Evolutionary conservation across 2,113 vertebrate genomes (phyloP), one percentile per base, ranked within the genome.

Genomic region (Myxocyprinus asiaticus): DNA sequence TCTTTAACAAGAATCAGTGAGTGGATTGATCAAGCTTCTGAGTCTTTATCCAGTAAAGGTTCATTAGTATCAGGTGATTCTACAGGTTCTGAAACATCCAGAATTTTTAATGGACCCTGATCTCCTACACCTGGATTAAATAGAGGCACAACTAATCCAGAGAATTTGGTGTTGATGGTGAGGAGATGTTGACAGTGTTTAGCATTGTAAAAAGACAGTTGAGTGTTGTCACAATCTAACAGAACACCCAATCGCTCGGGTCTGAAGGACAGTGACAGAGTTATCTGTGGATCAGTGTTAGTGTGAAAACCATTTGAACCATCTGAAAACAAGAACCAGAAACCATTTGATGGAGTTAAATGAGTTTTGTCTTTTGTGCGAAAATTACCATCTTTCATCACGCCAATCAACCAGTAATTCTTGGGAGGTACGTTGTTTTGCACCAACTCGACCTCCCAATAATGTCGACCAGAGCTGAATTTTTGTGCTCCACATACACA

Each of bases 61-160:
- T 10, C 0, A 7, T 3, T 58, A 14, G 9, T 4, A 11, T 70
- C 68, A 58, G 69, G 3, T 45, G 50, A 9, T 8, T 55, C 53
- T 58, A 0, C 22, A 43, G 22, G 50, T 56, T 55, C 1, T 56
- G 69, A 3, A 17, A 14, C 3, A 0, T 81, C 67, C 64, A 86
- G 0, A 55, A 92, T 50, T 44, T 0, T 1, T 77, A 92, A 76
- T 2, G 3, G 0, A 47, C 0, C 0, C 0, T 0, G 0, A 12
- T 93, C 90, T 5, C 59, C 43, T 76, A 11, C 77, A 0, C 89
- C 87, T 59, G 92, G 89, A 71, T 91, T 90, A 73, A 92, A 92
- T 7, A 92, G 53, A 10, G 92, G 90, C 76, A 85, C 87, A 3
- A 92, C 65, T 0, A 79, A 5, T 1, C 14, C 69, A 0, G 0